Evolutionary conservation across 2,113 vertebrate species (phyloP).

Genomic region (Felis chaus): DNA sequence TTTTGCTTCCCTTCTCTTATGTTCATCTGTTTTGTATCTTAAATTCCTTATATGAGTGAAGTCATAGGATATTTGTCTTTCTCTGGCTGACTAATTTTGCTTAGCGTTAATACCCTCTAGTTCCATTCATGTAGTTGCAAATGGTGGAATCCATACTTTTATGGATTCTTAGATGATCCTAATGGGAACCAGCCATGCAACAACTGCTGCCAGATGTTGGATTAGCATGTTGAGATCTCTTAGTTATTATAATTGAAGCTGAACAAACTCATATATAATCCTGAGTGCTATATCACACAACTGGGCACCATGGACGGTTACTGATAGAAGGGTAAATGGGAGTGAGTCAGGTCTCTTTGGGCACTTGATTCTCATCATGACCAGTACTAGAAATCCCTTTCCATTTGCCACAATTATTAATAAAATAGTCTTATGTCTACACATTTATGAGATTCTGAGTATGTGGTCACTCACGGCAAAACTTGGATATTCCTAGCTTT

Average conservation of each 20-base stretch:
- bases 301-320: not conserved
- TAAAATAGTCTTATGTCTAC: not conserved
- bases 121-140: no score
- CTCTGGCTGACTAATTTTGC: no score
- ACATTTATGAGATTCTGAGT: not conserved
- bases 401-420: not conserved
- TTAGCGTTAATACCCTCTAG: no score
- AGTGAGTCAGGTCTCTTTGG: not conserved
- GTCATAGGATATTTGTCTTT: no score
- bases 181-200: not conserved
- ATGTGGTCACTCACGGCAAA: not conserved
- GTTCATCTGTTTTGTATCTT: no score
- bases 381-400: not conserved
- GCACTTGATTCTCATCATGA: not conserved
- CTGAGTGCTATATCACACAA: not conserved
- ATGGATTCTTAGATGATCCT: not conserved
- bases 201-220: not conserved
- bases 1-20: no score
- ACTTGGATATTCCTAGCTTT: not conserved
- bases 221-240: not conserved
- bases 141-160: not conserved
- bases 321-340: not conserved
- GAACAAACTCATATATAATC: not conserved
- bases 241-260: not conserved
- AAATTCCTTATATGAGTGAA: no score